Evolutionary conservation across 2,113 vertebrate genomes (phyloP), one percentile per base, ranked within the genome.

Genomic region (Syngnathoides biaculeatus): DNA sequence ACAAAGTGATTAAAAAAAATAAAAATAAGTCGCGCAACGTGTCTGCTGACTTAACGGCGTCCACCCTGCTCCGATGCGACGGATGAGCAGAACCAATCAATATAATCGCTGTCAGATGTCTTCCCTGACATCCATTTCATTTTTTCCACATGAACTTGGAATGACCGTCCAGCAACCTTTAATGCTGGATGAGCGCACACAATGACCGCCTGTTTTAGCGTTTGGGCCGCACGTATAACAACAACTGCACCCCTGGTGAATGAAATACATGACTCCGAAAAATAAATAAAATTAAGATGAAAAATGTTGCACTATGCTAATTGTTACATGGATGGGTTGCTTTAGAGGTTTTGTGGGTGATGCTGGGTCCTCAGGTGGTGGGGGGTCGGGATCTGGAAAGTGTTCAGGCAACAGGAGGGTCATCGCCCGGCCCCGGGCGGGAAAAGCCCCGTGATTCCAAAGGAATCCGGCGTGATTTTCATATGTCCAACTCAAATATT

Each of bases 401-500:
- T 61, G 58, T 61, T 22, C 52, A 11, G 48, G 20, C n/a, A 22
- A 6, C 48, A 10, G 48, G 48, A 43, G 42, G 42, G 42, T 13
- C 9, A 43, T 8, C 6, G 30, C 30, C 30, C 30, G 52, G 45
- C 6, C n/a, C n/a, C 48, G 22, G 10, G 48, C 48, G 47, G 47
- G 20, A 48, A 19, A 26, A 13, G 53, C 67, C 60, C 64, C 9
- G 1, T 64, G 67, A 65, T 81, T 0, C 60, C 66, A 73, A 57
- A 80, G 67, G 71, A 76, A 77, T 77, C 71, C 9, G 27, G 48
- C 3, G 73, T 58, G 76, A 75, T 47, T 50, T 59, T 75, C 57
- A 63, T 79, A 74, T 55, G 85, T 68, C 71, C 69, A 30, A 88
- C 35, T 77, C 72, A 84, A 83, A 84, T 47, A 71, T 88, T 88